A percentile compares a stretch with the other conserved stretches of the same genome.
Evolutionary conservation across 2,113 vertebrate species (phyloP).

Genomic region (Cavia aperea): DNA sequence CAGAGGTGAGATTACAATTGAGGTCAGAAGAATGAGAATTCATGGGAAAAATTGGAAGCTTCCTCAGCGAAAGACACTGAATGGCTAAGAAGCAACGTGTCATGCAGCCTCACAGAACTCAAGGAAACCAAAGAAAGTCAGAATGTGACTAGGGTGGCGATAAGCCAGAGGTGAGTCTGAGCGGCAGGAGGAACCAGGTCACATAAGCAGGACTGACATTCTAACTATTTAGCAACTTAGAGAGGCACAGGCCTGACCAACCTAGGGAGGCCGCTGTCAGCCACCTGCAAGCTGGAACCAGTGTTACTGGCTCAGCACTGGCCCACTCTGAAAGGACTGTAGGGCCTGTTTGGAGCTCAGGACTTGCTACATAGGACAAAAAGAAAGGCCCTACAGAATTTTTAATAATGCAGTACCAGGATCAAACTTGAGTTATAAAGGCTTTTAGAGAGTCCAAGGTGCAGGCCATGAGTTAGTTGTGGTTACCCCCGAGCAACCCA

Average conservation of each 20-base stretch:
- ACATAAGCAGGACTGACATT: background rate
- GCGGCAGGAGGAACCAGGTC: background rate
- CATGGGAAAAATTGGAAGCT: background rate
- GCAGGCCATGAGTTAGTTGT: background rate
- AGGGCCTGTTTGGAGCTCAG: background rate
- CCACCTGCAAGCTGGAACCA: background rate
- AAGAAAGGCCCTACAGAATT: background rate
- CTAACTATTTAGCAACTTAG: conserved; percentile 1
- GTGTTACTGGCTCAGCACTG: background rate
- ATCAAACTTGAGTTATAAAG: background rate
- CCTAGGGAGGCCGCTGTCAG: background rate
- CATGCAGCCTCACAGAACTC: background rate
- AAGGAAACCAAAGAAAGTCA: conserved; percentile 13
- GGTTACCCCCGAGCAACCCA: background rate
- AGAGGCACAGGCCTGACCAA: background rate
- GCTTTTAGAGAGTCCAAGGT: background rate
- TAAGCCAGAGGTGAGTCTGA: background rate
- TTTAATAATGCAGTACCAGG: background rate
- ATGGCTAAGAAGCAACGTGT: background rate
- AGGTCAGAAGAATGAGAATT: background rate
- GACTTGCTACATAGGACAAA: background rate
- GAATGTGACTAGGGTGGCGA: background rate
- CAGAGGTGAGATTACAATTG: background rate
- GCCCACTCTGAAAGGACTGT: background rate
- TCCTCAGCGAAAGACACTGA: background rate